A percentile compares a stretch with the other conserved stretches of the same genome.
phyloP scores from a whole-genome alignment of 92 coral and sea anemone genomes.

The Plumapathes pennacea region DNA sequence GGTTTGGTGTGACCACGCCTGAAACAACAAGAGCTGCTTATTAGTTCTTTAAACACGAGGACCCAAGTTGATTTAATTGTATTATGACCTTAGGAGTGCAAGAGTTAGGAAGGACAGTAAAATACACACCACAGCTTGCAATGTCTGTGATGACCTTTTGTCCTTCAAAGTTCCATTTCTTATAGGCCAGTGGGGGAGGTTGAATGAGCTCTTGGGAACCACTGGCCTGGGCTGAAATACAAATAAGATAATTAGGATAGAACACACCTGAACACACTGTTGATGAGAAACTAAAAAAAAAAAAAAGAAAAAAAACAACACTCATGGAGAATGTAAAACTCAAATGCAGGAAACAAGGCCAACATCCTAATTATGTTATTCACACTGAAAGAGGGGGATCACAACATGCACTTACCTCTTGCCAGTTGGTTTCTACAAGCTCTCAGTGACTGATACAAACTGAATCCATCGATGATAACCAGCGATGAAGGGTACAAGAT shows the following conservation, averaged over 20 bases:
- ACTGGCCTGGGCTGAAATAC: slow-evolving; percentile 86
- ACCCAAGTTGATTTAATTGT: too few relatives aligned
- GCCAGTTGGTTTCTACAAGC: slow-evolving; percentile 98
- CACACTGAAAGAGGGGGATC: too few relatives aligned
- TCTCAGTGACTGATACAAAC: slow-evolving; percentile 95
- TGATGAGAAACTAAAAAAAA: neutral
- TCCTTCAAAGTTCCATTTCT: slow-evolving; percentile 94
- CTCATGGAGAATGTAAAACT: too few relatives aligned
- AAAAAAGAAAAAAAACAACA: neutral
- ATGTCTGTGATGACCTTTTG: slow-evolving; percentile 84
- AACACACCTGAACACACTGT: neutral
- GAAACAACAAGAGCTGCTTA: too few relatives aligned
- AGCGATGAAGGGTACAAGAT: slow-evolving; percentile 88
- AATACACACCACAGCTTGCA: slow-evolving; percentile 87
- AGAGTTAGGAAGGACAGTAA: too few relatives aligned
- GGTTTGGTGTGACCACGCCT: slow-evolving; percentile 86
- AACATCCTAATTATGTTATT: too few relatives aligned
- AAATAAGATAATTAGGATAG: neutral
- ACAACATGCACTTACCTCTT: slow-evolving; percentile 70
- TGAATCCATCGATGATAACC: slow-evolving; percentile 95
- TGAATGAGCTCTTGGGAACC: slow-evolving; percentile 68
- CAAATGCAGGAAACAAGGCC: too few relatives aligned
- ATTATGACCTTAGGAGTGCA: too few relatives aligned
- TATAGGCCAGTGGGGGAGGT: slow-evolving; percentile 96
- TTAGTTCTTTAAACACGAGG: too few relatives aligned